Evolutionary conservation across 2,797 vertebrate species (phyloP).

Genomic region (Peromyscus attwateri): DNA sequence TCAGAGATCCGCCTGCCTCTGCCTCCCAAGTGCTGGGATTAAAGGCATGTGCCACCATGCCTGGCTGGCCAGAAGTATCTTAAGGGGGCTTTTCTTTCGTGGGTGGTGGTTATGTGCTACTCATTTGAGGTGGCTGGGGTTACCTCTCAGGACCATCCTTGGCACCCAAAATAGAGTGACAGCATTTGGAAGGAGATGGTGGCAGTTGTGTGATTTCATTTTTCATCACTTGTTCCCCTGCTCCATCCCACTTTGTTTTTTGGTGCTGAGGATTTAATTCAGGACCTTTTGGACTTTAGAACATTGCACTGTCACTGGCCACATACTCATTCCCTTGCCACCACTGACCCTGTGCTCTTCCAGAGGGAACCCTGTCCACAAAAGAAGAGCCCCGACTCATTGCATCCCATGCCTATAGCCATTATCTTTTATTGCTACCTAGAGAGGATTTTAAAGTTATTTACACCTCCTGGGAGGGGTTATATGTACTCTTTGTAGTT

Average conservation of each 20-base stretch:
- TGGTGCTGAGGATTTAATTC: not conserved
- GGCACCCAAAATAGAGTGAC: not conserved
- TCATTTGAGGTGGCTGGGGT: slow-evolving; percentile 11
- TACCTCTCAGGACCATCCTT: slow-evolving; percentile 16
- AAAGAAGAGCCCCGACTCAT: not conserved
- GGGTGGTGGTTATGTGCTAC: not conserved
- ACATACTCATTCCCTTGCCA: not conserved
- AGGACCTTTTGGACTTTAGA: not conserved
- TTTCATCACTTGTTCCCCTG: not conserved
- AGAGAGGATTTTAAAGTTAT: slow-evolving; percentile 38
- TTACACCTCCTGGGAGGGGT: slow-evolving; percentile 47
- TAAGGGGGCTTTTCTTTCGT: slow-evolving; percentile 23
- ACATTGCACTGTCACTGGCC: not conserved
- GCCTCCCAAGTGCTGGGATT: not conserved
- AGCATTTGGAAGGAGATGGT: slow-evolving; percentile 40
- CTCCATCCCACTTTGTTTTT: not conserved
- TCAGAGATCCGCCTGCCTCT: too few species aligned
- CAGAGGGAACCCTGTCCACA: not conserved
- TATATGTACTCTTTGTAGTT: slow-evolving; percentile 36
- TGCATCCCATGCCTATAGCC: not conserved
- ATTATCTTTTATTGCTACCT: not conserved
- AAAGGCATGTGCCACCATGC: not conserved
- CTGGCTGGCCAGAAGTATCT: not conserved
- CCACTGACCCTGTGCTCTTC: not conserved
- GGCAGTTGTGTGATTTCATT: not conserved